A percentile compares a stretch with the other conserved stretches of the same genome.
These are phyloP conservation scores for Poeciliopsis presidionis DNA, from an alignment of 2,797 vertebrate genomes.

Conservation along the genomic window DNA sequence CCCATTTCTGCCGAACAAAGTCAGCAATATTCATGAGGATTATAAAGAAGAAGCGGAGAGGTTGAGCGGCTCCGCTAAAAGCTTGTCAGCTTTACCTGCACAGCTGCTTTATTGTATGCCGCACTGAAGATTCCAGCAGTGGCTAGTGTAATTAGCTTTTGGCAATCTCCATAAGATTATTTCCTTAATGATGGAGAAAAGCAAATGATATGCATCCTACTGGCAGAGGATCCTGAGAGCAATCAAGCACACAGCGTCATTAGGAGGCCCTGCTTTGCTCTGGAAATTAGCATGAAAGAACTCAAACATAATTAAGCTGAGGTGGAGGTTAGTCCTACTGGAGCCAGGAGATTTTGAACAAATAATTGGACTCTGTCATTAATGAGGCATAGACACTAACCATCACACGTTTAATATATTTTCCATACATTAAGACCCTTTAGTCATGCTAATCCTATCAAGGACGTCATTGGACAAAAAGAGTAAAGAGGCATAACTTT, in stretches of 20 bases:
- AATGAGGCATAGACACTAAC: conserved; percentile 55
- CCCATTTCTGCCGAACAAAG: conserved; percentile 38
- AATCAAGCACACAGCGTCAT: conserved; percentile 61
- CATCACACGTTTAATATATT: conserved; percentile 35
- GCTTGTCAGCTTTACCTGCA: conserved; percentile 50
- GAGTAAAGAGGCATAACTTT: conserved; percentile 3
- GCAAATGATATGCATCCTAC: conserved; percentile 63
- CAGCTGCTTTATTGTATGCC: conserved; percentile 28
- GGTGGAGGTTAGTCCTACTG: conserved; percentile 67
- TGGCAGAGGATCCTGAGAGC: conserved; percentile 50
- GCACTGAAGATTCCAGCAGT: conserved; percentile 39
- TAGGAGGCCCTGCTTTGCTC: conserved; percentile 56
- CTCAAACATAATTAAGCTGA: conserved; percentile 63
- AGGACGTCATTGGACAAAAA: conserved; percentile 19
- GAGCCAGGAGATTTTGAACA: conserved; percentile 62
- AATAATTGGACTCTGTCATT: conserved; percentile 60
- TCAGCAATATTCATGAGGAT: conserved; percentile 52
- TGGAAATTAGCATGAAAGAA: conserved; percentile 69
- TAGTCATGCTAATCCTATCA: conserved; percentile 33
- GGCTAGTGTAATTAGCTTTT: conserved; percentile 68
- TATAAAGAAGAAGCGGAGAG: conserved; percentile 30
- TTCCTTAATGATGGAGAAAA: conserved; percentile 70
- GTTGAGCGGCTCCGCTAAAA: conserved; percentile 15
- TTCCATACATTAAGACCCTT: conserved; percentile 10
- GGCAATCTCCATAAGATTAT: conserved; percentile 72